Conservation (phyloP, 2,113 vertebrate species). For the Bothrops jararaca region DNA sequence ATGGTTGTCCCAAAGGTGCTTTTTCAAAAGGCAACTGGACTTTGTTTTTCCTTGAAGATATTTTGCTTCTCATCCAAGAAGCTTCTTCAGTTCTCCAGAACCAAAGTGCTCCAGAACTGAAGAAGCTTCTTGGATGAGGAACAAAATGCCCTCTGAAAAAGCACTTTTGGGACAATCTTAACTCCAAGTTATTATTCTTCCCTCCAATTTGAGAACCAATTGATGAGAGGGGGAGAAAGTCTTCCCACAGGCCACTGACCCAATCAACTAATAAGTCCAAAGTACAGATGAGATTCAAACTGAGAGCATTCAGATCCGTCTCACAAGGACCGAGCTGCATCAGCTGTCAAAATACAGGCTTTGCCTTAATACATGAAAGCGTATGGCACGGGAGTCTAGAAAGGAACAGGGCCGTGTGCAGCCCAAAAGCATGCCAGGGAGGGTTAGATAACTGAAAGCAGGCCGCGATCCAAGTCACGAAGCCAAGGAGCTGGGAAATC, state of each 20-base stretch:
- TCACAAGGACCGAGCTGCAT: background rate
- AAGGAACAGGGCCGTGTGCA: background rate
- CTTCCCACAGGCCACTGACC: background rate
- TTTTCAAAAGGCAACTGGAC: background rate
- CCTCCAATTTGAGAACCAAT: background rate
- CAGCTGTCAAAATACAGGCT: background rate
- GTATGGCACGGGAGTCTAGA: background rate
- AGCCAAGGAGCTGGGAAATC: background rate
- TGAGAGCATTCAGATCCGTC: no score
- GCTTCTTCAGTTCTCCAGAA: background rate
- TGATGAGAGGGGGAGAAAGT: background rate
- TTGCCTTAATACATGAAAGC: no score
- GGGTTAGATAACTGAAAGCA: background rate
- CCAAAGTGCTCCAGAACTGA: no score
- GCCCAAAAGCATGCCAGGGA: background rate
- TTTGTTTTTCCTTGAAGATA: background rate
- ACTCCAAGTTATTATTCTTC: background rate
- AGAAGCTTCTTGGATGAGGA: no score
- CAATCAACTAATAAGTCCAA: background rate
- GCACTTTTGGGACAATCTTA: background rate
- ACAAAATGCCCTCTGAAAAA: no score
- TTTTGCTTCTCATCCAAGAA: background rate
- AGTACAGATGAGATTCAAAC: background rate
- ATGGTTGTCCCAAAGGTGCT: background rate
- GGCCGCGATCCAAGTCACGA: conserved; percentile 12